Evolutionary conservation across 1,140 invertebrate genomes (phyloP).

Genomic region (Anadara kagoshimensis): DNA sequence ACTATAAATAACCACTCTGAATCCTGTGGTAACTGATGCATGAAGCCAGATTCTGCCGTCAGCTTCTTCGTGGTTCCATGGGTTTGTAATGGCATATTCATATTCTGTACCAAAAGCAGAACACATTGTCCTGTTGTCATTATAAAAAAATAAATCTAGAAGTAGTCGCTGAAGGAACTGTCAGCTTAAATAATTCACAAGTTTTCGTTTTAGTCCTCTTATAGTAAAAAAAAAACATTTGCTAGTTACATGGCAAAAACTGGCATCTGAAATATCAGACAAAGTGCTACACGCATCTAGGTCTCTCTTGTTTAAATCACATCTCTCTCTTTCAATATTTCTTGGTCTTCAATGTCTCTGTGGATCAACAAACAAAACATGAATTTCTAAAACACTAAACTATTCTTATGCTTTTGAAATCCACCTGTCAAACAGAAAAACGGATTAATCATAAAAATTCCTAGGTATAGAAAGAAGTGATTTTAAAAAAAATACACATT

Average conservation of each 20-base stretch:
- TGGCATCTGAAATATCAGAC: neutral
- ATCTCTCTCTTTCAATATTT: neutral
- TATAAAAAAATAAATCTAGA: neutral
- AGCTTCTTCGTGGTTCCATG: neutral
- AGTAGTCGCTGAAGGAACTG: neutral
- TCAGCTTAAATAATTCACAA: neutral
- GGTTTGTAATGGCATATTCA: neutral
- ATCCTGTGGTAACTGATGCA: neutral
- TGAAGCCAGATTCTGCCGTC: conserved; percentile 9
- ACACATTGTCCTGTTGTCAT: neutral
- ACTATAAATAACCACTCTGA: conserved; percentile 10
- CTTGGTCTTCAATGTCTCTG: conserved; percentile 7
- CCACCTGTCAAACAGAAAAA: conserved; percentile 2
- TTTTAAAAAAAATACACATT: neutral
- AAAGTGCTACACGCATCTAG: neutral
- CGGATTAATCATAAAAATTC: conserved; percentile 5
- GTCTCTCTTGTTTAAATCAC: neutral
- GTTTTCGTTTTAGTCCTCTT: neutral
- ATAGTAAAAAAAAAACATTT: neutral
- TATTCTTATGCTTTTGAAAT: neutral
- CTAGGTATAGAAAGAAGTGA: neutral
- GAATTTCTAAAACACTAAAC: neutral
- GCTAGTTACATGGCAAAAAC: neutral
- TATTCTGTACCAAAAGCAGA: too few relatives aligned
- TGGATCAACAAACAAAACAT: conserved; percentile 7